These are phyloP conservation scores for Drosophila sproati DNA, from an alignment of 1,140 invertebrate genomes.

Conservation along the genomic window DNA sequence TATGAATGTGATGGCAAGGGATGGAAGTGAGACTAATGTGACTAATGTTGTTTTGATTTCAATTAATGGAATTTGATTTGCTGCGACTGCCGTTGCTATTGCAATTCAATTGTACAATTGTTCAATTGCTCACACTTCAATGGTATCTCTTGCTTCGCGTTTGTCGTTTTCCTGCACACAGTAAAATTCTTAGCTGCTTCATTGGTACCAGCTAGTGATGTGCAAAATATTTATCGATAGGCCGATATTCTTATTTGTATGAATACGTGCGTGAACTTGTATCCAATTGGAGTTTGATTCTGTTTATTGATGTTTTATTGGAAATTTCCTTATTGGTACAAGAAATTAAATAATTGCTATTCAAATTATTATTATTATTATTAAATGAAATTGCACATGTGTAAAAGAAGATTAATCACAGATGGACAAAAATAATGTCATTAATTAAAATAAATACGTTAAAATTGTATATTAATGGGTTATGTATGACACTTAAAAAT, in stretches of 20 bases:
- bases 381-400: too few species aligned
- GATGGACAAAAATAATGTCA: too few species aligned
- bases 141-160: conserved; percentile 26
- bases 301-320: too few species aligned
- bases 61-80: conserved; percentile 25
- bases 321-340: too few species aligned
- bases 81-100: conserved; percentile 10
- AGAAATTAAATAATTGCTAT: too few species aligned
- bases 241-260: conserved; percentile 12
- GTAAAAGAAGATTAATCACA: too few species aligned
- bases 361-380: too few species aligned
- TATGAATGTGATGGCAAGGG: not conserved
- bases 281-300: too few species aligned
- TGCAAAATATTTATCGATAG: conserved; percentile 5
- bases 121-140: conserved; percentile 33
- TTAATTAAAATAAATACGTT: too few species aligned
- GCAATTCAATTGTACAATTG: conserved; percentile 1
- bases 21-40: not conserved
- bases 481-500: too few species aligned
- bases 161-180: conserved; percentile 24
- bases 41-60: not conserved
- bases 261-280: not conserved
- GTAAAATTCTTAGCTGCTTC: conserved; percentile 8
- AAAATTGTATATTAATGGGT: too few species aligned
- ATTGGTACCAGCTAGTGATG: conserved; percentile 14